Percentiles rank a stretch among this genome's conserved stretches.
Evolutionary conservation across 2,113 vertebrate genomes (phyloP).

Genomic region (Alectura lathami): DNA sequence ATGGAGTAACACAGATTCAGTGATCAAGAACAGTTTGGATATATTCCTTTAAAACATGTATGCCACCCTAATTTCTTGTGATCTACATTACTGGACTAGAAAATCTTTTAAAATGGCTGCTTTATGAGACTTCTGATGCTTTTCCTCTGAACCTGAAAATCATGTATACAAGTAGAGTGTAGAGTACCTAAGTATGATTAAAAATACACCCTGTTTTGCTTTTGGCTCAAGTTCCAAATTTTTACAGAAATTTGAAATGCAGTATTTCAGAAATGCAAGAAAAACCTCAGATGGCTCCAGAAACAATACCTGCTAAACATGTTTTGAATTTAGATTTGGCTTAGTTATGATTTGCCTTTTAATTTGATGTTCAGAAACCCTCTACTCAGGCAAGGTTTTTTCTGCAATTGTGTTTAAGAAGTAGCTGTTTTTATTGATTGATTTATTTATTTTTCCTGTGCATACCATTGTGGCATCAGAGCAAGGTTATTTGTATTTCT

Average conservation of each 20-base stretch:
- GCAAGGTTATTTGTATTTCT: not conserved
- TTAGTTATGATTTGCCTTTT: not conserved
- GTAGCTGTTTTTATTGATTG: not conserved
- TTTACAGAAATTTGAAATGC: not conserved
- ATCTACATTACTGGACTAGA: not conserved
- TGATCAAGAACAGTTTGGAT: not conserved
- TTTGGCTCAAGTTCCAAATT: not conserved
- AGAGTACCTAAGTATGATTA: not conserved
- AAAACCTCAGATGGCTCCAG: not conserved
- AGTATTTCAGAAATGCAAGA: not conserved
- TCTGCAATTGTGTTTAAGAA: not conserved
- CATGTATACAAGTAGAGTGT: not conserved
- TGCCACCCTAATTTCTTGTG: not conserved
- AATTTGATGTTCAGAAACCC: not conserved
- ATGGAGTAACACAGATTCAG: not conserved
- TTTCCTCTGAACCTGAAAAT: not conserved
- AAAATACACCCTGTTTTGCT: not conserved
- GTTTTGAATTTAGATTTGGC: not conserved
- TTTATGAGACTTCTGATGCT: not conserved
- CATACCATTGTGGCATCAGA: not conserved
- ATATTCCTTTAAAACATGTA: not conserved
- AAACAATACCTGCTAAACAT: not conserved
- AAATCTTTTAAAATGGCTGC: not conserved
- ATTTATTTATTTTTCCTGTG: not conserved
- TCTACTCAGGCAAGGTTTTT: not conserved